These are phyloP conservation scores for Euleptes europaea DNA, from an alignment of 2,113 vertebrate species.

Conservation along the genomic window DNA sequence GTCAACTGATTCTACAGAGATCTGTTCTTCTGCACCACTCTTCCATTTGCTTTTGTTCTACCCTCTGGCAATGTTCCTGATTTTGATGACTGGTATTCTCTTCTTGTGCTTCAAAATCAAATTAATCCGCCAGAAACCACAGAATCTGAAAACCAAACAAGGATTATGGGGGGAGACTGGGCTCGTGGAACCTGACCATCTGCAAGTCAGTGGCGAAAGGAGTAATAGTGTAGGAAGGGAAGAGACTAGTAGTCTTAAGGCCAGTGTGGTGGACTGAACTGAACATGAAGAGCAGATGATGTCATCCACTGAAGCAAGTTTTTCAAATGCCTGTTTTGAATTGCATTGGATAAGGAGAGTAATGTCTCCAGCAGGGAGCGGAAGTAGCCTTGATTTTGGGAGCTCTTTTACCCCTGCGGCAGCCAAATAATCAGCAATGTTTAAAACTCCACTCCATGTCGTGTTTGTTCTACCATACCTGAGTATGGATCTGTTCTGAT, in stretches of 20 bases:
- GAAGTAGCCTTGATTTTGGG: not conserved
- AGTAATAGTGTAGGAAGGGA: not conserved
- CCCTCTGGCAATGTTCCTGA: slow-evolving; percentile 49
- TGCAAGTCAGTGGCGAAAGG: not conserved
- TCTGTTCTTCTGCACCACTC: slow-evolving; percentile 64
- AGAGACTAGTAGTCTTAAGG: not conserved
- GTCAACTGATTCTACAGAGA: slow-evolving; percentile 50
- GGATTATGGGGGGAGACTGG: not conserved
- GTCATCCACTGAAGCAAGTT: not conserved
- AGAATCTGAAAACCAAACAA: not conserved
- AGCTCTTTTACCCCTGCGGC: not conserved
- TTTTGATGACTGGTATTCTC: slow-evolving; percentile 37
- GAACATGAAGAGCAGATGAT: not conserved
- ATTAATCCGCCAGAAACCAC: not conserved
- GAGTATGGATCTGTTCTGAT: too few species aligned
- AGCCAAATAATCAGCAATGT: not conserved
- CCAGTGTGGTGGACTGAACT: not conserved
- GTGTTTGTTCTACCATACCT: too few species aligned
- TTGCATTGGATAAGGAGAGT: not conserved
- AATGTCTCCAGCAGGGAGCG: not conserved
- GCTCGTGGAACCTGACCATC: not conserved
- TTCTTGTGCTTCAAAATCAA: slow-evolving; percentile 35
- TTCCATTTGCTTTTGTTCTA: slow-evolving; percentile 62
- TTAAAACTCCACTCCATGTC: too few species aligned
- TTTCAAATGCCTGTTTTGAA: not conserved